These are phyloP conservation scores for Neodiprion virginianus DNA, from an alignment of 1,140 invertebrate species.

Conservation along the genomic window DNA sequence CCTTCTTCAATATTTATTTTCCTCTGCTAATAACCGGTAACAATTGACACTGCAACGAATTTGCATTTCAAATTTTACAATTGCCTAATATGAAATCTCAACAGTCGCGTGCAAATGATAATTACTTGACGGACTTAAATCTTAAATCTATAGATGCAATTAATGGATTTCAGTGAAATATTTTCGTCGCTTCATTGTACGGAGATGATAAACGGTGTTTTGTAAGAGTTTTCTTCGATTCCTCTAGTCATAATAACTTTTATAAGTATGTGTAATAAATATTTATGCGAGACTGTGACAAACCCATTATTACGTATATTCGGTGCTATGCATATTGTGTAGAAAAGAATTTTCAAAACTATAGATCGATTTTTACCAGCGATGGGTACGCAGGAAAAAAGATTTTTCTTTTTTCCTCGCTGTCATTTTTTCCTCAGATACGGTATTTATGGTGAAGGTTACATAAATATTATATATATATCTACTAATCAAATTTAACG, in stretches of 20 bases:
- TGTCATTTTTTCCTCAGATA: neutral
- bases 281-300: constrained; percentile 33
- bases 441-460: constrained; percentile 7
- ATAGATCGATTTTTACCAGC: neutral
- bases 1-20: constrained; percentile 21
- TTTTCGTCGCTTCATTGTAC: neutral
- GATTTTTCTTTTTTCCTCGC: neutral
- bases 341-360: neutral
- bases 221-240: constrained; percentile 32
- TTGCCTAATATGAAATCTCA: too few species aligned
- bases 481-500: too few species aligned
- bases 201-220: constrained; percentile 24
- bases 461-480: neutral
- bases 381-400: neutral
- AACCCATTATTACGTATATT: constrained; percentile 9
- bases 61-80: too few species aligned
- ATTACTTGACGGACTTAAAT: too few species aligned
- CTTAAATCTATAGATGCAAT: neutral
- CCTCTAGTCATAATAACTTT: constrained; percentile 41
- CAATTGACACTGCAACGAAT: neutral
- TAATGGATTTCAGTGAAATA: neutral
- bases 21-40: constrained; percentile 12
- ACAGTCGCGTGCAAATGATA: neutral
- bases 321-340: constrained; percentile 27
- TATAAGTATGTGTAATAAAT: constrained; percentile 35